Percentiles rank a stretch among this genome's conserved stretches.
Conservation (phyloP, 2,888 invertebrate species). For the Dicranocentrus wangi region DNA sequence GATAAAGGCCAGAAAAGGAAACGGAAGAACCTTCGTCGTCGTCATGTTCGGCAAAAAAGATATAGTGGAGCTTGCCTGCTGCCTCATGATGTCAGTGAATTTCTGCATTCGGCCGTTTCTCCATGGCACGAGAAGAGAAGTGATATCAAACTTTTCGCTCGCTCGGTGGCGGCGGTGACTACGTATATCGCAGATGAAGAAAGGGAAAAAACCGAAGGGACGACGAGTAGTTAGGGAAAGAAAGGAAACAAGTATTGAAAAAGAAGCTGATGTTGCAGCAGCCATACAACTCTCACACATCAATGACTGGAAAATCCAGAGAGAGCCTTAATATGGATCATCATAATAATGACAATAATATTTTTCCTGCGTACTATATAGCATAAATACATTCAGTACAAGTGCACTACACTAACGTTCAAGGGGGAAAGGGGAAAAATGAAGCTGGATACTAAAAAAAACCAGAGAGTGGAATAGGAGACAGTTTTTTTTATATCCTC, state of each 20-base stretch:
- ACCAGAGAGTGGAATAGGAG: not conserved
- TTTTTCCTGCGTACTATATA: not conserved
- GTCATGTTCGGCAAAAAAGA: not conserved
- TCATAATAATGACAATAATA: constrained; percentile 8
- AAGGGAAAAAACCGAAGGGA: constrained; percentile 8
- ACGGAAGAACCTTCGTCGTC: constrained; percentile 21
- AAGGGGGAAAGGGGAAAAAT: not conserved
- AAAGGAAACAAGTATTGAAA: constrained; percentile 15
- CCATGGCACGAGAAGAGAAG: not conserved
- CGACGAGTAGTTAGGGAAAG: not conserved
- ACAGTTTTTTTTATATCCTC: constrained; percentile 15
- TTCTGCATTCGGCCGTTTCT: not conserved
- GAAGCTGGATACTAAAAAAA: not conserved
- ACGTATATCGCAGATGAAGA: constrained; percentile 4
- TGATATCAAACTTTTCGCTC: constrained; percentile 1
- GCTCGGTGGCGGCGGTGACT: no score
- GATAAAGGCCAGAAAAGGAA: constrained; percentile 18
- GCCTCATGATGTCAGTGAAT: constrained; percentile 6
- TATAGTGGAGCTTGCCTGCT: not conserved
- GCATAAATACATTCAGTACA: constrained; percentile 5
- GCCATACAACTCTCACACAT: constrained; percentile 19
- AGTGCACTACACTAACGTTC: not conserved
- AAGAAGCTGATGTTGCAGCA: constrained; percentile 11
- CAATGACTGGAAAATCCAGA: constrained; percentile 21
- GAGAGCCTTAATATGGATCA: constrained; percentile 23